Conservation (phyloP, 2,797 vertebrate genomes). For the Chiroxiphia lanceolata region DNA sequence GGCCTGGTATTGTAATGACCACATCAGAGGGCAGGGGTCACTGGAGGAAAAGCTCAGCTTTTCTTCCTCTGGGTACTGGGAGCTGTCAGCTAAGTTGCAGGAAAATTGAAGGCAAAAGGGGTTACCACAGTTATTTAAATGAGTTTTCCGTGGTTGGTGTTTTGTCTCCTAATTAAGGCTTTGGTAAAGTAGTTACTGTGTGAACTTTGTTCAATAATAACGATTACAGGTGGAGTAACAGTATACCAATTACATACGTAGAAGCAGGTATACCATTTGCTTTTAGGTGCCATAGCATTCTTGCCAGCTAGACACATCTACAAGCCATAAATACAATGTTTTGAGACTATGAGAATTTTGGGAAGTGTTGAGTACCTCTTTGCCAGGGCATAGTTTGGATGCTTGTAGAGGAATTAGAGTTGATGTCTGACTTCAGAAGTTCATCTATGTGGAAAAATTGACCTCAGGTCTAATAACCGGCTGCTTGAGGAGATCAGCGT, state of each 20-base stretch:
- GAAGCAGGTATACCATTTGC: neutral
- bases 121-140: constrained; percentile 2
- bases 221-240: neutral
- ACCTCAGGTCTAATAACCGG: neutral
- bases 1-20: constrained; percentile 30
- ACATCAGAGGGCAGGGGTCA: constrained; percentile 18
- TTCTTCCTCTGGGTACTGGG: neutral
- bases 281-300: neutral
- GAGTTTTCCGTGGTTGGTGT: neutral
- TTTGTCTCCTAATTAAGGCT: constrained; percentile 33
- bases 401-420: neutral
- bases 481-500: neutral
- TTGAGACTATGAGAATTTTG: neutral
- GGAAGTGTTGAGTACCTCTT: neutral
- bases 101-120: neutral
- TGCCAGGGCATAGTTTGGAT: constrained; percentile 8
- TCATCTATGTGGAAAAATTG: neutral
- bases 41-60: constrained; percentile 21
- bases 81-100: neutral
- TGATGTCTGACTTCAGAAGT: neutral
- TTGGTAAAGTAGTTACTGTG: neutral
- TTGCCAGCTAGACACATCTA: neutral
- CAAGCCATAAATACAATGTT: neutral
- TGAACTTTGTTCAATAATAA: neutral
- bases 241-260: neutral